Evolutionary conservation across 2,797 vertebrate species (phyloP).

Genomic region (Myotis vivesi): DNA sequence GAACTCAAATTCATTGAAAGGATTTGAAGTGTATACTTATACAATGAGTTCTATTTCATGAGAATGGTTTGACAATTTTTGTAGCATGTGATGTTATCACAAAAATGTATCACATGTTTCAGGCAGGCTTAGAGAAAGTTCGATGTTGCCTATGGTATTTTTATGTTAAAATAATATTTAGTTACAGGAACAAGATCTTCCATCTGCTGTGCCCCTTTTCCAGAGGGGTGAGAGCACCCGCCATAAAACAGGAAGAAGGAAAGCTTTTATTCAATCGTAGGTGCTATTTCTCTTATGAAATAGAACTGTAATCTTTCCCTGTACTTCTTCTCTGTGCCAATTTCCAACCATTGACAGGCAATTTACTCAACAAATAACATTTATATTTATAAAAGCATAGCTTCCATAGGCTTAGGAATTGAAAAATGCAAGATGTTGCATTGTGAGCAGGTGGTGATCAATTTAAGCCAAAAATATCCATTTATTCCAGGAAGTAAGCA

Average conservation of each 20-base stretch:
- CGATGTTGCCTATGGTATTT: neutral
- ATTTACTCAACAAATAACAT: neutral
- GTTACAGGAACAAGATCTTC: neutral
- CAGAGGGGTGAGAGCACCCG: neutral
- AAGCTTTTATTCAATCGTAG: neutral
- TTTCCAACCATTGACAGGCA: neutral
- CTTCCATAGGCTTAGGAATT: neutral
- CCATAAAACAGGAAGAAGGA: neutral
- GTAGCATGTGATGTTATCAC: neutral
- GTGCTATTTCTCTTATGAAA: neutral
- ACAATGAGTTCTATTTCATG: neutral
- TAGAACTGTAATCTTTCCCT: neutral
- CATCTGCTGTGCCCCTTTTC: neutral
- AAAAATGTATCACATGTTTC: conserved; percentile 8
- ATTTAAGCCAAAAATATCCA: neutral
- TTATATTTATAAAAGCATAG: neutral
- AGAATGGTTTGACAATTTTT: neutral
- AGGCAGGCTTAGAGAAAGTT: neutral
- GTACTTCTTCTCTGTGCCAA: neutral
- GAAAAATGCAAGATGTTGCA: conserved; percentile 20
- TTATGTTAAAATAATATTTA: neutral
- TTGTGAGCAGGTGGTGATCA: conserved; percentile 23
- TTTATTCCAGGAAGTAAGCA: conserved; percentile 26
- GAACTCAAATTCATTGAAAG: neutral
- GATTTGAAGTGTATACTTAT: neutral